Base-by-base conservation (phyloP, 2,797 vertebrate genomes). In the Cynodonichthys magdalenae region DNA sequence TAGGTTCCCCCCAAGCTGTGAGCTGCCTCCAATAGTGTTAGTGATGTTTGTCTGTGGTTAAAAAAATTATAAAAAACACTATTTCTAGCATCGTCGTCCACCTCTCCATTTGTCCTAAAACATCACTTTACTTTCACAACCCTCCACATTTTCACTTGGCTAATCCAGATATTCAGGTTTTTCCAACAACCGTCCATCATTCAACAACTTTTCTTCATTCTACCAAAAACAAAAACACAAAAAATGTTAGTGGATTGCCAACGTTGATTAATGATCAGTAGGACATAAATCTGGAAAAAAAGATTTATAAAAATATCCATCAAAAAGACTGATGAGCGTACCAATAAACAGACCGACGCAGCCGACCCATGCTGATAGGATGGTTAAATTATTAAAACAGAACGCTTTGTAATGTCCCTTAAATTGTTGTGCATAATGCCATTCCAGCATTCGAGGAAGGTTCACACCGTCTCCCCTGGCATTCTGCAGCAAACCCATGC, bases 401-500 rank as follows among this genome's bases (percentile, higher is more conserved):
- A 60, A 52, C n/a, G 18, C 12, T 52, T 64, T 15, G 45, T 59
- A 60, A 44, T 15, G 6, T 55, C 73, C 63, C 39, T 14, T 27
- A 46, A 74, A 71, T 39, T 54, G 7, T 53, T 59, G 51, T 53
- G 4, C 48, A 24, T 49, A 31, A 52, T 70, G 75, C 68, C 55
- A 48, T 69, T 62, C 47, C 52, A 14, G 65, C 54, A 24, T 66
- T 71, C 42, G 12, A 59, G 41, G 52, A 24, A 14, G 15, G 63
- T 74, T 77, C 63, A 15, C 63, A 47, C 31, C 53, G n/a, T 67
- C 69, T 69, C 60, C 1, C 52, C 62, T 72, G 66, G 68, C 66
- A 66, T 67, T 68, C 36, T 39, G 56, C 71, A 14, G 70, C 15
- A 58, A 41, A 48, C 66, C 36, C 71, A 70, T 45, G 79, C 75